phyloP scores from a whole-genome alignment of 2,888 invertebrate genomes.

The Galerucella nymphaeae region DNA sequence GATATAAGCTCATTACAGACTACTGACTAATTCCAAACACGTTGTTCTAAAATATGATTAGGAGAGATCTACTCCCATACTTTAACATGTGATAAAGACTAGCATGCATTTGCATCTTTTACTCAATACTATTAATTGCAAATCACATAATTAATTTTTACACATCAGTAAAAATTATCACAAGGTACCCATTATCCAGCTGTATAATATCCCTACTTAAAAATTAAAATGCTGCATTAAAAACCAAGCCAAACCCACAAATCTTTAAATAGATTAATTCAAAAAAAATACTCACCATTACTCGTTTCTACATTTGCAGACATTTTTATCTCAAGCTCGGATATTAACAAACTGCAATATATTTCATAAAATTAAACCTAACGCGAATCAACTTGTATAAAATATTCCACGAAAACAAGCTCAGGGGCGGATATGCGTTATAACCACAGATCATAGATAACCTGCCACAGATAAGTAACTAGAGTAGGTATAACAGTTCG shows the following conservation, averaged over 20 bases:
- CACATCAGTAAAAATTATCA: background rate
- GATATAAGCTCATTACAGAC: no score
- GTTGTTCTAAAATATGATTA: no score
- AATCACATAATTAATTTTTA: background rate
- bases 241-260: background rate
- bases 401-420: slow-evolving; percentile 48
- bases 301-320: slow-evolving; percentile 47
- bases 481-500: background rate
- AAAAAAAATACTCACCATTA: slow-evolving; percentile 46
- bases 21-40: no score
- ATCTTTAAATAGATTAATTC: background rate
- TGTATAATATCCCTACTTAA: background rate
- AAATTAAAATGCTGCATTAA: background rate
- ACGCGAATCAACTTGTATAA: slow-evolving; percentile 52
- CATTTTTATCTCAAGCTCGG: slow-evolving; percentile 46
- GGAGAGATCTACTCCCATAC: no score
- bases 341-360: slow-evolving; percentile 1
- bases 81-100: no score
- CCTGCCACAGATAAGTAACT: background rate
- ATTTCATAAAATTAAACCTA: slow-evolving; percentile 8
- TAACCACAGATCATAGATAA: background rate
- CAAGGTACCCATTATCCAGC: background rate
- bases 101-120: no score
- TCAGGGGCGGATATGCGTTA: slow-evolving; percentile 47
- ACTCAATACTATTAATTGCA: no score